Percentiles rank a stretch among this genome's conserved stretches.
Conservation (phyloP, 2,888 invertebrate genomes). For the Deroplatys truncata region DNA sequence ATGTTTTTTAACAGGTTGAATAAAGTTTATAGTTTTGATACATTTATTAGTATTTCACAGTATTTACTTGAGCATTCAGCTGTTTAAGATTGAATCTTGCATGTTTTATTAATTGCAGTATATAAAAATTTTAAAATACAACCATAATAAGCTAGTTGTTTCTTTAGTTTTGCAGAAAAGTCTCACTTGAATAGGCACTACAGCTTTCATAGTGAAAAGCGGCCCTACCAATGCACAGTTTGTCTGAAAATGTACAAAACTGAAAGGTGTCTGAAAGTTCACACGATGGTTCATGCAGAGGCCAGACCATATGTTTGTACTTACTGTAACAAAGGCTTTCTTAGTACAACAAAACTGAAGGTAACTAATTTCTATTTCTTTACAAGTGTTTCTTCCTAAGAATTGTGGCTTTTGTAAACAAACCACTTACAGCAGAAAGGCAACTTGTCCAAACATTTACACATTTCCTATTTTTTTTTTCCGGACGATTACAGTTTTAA, state of each 20-base stretch:
- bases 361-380: background rate
- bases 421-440: too few relatives aligned
- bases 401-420: too few relatives aligned
- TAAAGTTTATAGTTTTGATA: too few relatives aligned
- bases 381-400: background rate
- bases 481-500: too few relatives aligned
- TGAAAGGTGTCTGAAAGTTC: slow-evolving; percentile 54
- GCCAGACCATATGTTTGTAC: slow-evolving; percentile 52
- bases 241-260: slow-evolving; percentile 56
- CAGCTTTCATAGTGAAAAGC: slow-evolving; percentile 44
- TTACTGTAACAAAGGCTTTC: slow-evolving; percentile 54
- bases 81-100: too few relatives aligned
- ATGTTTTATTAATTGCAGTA: too few relatives aligned
- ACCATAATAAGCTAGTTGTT: background rate
- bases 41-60: too few relatives aligned
- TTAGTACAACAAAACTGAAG: slow-evolving; percentile 54
- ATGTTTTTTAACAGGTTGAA: too few relatives aligned
- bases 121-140: too few relatives aligned
- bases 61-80: too few relatives aligned
- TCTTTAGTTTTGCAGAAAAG: slow-evolving; percentile 44
- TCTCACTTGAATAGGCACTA: slow-evolving; percentile 45
- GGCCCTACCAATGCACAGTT: slow-evolving; percentile 46
- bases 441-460: too few relatives aligned
- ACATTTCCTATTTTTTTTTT: too few relatives aligned
- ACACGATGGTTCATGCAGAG: slow-evolving; percentile 52